A percentile compares a stretch with the other conserved stretches of the same genome.
Conservation (phyloP, 2,888 invertebrate species). For the Oegoconia quadripuncta region DNA sequence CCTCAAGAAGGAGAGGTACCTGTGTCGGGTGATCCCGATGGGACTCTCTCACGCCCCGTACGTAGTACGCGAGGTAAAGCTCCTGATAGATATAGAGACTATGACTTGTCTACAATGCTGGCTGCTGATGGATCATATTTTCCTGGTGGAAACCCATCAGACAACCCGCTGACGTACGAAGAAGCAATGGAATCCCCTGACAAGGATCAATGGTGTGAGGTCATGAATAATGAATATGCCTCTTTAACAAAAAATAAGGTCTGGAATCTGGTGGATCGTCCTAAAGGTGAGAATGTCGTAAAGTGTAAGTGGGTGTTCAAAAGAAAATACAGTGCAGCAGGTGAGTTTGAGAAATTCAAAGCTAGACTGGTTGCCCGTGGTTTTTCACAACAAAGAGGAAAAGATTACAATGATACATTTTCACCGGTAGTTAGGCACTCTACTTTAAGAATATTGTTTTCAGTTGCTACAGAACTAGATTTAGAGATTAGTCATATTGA, state of each 20-base stretch:
- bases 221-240: slow-evolving; percentile 11
- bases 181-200: neutral
- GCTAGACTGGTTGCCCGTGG: slow-evolving; percentile 17
- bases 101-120: neutral
- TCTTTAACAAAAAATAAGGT: slow-evolving; percentile 6
- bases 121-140: neutral
- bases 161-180: neutral
- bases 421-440: slow-evolving; percentile 14
- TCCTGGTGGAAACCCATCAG: neutral
- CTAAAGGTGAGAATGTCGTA: slow-evolving; percentile 1
- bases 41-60: neutral
- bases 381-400: slow-evolving; percentile 4
- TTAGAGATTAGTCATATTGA: no score
- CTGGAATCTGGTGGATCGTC: slow-evolving; percentile 7
- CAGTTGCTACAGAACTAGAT: no score
- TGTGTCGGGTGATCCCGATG: neutral
- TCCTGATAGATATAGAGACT: neutral
- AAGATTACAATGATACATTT: slow-evolving; percentile 15
- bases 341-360: slow-evolving; percentile 8
- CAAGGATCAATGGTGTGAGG: slow-evolving; percentile 3
- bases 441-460: no score
- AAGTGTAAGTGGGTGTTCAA: slow-evolving; percentile 9
- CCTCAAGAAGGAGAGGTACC: neutral
- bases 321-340: slow-evolving; percentile 3
- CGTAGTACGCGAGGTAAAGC: neutral